A percentile compares a stretch with the other conserved stretches of the same genome.
Evolutionary conservation across 2,888 invertebrate genomes (phyloP).

Genomic region (Idaea biselata): DNA sequence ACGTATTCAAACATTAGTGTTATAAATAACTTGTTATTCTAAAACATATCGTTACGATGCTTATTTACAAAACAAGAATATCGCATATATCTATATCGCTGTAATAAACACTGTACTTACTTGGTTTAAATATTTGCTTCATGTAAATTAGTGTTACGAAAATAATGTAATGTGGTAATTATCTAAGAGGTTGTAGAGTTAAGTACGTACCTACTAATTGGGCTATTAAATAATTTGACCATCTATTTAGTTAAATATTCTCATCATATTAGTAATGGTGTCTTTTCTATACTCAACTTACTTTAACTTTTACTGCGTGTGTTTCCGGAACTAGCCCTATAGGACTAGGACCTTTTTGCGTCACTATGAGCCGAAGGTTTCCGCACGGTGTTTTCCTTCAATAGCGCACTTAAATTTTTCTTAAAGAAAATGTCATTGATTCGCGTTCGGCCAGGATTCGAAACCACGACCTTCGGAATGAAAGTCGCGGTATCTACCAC

Average conservation of each 20-base stretch:
- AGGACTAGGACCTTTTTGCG: too few relatives aligned
- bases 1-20: not conserved
- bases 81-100: not conserved
- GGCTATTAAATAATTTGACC: not conserved
- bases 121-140: not conserved
- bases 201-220: not conserved
- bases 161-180: not conserved
- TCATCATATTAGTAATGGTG: not conserved
- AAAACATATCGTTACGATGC: not conserved
- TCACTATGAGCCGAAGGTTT: too few relatives aligned
- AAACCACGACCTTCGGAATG: too few relatives aligned
- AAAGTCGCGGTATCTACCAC: too few relatives aligned
- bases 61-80: not conserved
- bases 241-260: not conserved
- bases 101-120: not conserved
- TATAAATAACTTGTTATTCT: slow-evolving; percentile 1
- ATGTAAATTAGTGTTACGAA: not conserved
- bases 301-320: too few relatives aligned
- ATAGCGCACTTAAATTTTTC: too few relatives aligned
- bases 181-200: too few relatives aligned
- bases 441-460: too few relatives aligned
- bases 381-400: too few relatives aligned
- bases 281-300: too few relatives aligned
- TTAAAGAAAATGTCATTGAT: too few relatives aligned
- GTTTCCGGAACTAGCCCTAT: too few relatives aligned